Base-by-base conservation (phyloP, 2,113 vertebrate species). In the Smithornis capensis region DNA sequence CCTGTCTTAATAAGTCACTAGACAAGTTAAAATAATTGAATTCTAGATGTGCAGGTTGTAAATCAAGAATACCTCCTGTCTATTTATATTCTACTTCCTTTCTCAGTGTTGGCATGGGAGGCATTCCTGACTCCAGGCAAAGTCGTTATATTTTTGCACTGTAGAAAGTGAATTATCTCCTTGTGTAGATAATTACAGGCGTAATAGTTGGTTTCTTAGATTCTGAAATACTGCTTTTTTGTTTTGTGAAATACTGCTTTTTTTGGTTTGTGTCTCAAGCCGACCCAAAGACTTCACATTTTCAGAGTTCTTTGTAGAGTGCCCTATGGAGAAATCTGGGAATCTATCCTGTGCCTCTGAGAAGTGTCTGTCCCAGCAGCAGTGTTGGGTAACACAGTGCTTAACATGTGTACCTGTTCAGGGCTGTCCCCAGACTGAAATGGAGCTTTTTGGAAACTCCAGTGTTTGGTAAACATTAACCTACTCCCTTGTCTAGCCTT, bases 281-380 rank as follows among this genome's bases (percentile, higher is more conserved):
- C 17, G 57, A 64, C 28, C 12, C n/a, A 69, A 55, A 80, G 57
- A 44, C 3, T 45, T 63, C 4, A 68, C 2, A 4, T 64, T 68
- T 90, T 56, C 86, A 25, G 59, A 49, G n/a, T 31, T 49, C 21
- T 83, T 49, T 65, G 57, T 49, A 28, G 21, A 21, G 29, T 42
- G 27, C 24, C 27, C 3, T 38, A 4, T n/a, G 38, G 29, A 68
- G 29, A 64, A 73, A 35, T 13, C 9, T 25, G 17, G 28, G 79
- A 38, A 37, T 60, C 5, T 0, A 0, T 29, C 49, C 14, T 5
- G 10, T 59, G 47, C 13, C 28, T 67, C 56, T 27, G 23, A 45
- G 73, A 37, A 42, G 74, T 13, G 24, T 37, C 28, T 18, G 52
- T 42, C 16, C 14, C 16, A 14, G 63, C 18, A 53, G n/a, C 68